phyloP scores from a whole-genome alignment of 2,113 vertebrate genomes.

The Carassius carassius region DNA sequence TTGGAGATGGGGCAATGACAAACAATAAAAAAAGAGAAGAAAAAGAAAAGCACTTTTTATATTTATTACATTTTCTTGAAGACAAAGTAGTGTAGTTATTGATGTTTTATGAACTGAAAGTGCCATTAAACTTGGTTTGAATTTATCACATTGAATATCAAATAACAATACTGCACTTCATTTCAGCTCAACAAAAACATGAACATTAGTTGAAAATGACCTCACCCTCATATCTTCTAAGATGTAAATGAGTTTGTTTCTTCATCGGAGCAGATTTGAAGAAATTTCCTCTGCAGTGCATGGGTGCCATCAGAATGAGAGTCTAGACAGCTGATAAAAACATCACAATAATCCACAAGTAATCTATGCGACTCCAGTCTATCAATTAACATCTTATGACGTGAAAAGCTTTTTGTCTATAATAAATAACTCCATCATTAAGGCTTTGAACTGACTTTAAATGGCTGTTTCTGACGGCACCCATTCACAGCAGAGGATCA shows the following conservation, averaged over 20 bases:
- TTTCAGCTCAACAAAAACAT: neutral
- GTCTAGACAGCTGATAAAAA: neutral
- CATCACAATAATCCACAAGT: neutral
- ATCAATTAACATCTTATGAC: neutral
- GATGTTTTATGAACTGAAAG: constrained; percentile 38
- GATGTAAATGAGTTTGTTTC: neutral
- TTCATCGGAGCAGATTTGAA: neutral
- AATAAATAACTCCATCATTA: neutral
- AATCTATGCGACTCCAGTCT: neutral
- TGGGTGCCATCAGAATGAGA: neutral
- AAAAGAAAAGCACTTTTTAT: constrained; percentile 1
- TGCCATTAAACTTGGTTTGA: constrained; percentile 33
- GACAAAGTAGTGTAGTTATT: constrained; percentile 23
- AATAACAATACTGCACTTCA: constrained; percentile 37
- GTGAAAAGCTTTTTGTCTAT: neutral
- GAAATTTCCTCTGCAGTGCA: neutral
- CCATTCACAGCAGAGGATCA: neutral
- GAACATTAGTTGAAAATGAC: neutral
- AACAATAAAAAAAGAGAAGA: neutral
- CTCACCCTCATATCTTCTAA: neutral
- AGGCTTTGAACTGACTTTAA: neutral
- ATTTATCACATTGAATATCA: constrained; percentile 27
- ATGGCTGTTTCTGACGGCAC: neutral
- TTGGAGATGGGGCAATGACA: neutral
- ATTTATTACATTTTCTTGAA: neutral